phyloP scores from a whole-genome alignment of 1,140 invertebrate species.

The Bradysia coprophila region DNA sequence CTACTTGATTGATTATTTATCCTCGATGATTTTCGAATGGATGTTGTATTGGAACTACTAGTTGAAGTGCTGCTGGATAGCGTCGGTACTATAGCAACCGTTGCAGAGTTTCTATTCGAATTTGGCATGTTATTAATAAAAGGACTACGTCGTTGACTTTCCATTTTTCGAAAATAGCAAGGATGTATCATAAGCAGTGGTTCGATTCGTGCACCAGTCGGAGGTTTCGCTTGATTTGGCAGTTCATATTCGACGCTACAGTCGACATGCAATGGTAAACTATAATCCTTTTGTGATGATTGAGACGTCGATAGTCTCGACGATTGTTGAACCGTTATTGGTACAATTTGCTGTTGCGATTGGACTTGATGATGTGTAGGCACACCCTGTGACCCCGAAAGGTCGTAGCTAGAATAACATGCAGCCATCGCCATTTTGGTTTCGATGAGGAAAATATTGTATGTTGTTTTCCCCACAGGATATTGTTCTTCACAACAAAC shows the following conservation, averaged over 20 bases:
- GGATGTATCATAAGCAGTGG: slow-evolving; percentile 69
- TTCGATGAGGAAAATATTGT: background rate
- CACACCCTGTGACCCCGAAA: slow-evolving; percentile 10
- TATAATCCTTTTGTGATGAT: slow-evolving; percentile 46
- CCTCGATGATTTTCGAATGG: background rate
- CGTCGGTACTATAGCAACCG: background rate
- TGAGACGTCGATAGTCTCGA: slow-evolving; percentile 6
- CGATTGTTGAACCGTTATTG: background rate
- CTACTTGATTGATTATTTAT: slow-evolving; percentile 6
- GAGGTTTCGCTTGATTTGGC: slow-evolving; percentile 61
- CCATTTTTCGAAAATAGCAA: slow-evolving; percentile 64
- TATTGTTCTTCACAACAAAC: background rate
- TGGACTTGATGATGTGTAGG: slow-evolving; percentile 10
- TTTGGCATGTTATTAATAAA: slow-evolving; percentile 53
- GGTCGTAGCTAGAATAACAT: slow-evolving; percentile 23
- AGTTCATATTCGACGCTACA: slow-evolving; percentile 72
- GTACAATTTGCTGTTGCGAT: slow-evolving; percentile 7
- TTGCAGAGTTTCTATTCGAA: slow-evolving; percentile 13
- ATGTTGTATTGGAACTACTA: background rate
- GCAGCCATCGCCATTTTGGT: slow-evolving; percentile 22
- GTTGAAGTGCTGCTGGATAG: no score
- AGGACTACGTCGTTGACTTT: slow-evolving; percentile 50
- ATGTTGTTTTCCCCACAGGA: background rate
- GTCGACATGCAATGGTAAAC: slow-evolving; percentile 58
- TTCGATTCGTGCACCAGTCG: slow-evolving; percentile 50